These are phyloP conservation scores for Epinephelus cyanopodus DNA, from an alignment of 2,113 vertebrate genomes.

Conservation along the genomic window DNA sequence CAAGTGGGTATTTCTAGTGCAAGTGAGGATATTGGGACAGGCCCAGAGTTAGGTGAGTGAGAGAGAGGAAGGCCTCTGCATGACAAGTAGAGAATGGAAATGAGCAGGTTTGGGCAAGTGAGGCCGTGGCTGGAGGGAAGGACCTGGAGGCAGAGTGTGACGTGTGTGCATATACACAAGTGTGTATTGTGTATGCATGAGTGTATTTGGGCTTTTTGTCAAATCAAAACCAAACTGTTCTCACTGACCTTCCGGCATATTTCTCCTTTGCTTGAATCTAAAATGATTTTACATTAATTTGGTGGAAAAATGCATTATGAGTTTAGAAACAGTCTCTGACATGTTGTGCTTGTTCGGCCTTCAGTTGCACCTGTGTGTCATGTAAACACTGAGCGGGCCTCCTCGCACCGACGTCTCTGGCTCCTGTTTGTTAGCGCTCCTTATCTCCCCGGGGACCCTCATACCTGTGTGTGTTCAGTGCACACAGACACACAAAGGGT, in stretches of 20 bases:
- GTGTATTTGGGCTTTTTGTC: background rate
- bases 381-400: background rate
- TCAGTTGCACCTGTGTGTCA: slow-evolving; percentile 3
- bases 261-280: background rate
- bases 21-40: too few species aligned
- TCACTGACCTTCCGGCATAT: background rate
- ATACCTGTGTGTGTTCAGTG: slow-evolving; percentile 1
- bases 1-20: too few species aligned
- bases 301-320: background rate
- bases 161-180: background rate
- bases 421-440: slow-evolving; percentile 24
- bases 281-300: background rate
- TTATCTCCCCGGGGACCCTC: slow-evolving; percentile 22
- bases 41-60: too few species aligned
- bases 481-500: background rate
- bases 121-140: background rate
- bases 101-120: background rate
- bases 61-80: too few species aligned
- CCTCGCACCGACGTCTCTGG: background rate
- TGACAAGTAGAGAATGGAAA: background rate
- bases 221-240: too few species aligned
- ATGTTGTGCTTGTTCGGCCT: background rate
- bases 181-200: background rate
- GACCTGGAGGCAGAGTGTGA: background rate
- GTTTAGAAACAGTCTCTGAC: background rate